A percentile compares a stretch with the other conserved stretches of the same genome.
Conservation (phyloP, 2,888 invertebrate genomes). For the Sphaerophoria rueppellii region DNA sequence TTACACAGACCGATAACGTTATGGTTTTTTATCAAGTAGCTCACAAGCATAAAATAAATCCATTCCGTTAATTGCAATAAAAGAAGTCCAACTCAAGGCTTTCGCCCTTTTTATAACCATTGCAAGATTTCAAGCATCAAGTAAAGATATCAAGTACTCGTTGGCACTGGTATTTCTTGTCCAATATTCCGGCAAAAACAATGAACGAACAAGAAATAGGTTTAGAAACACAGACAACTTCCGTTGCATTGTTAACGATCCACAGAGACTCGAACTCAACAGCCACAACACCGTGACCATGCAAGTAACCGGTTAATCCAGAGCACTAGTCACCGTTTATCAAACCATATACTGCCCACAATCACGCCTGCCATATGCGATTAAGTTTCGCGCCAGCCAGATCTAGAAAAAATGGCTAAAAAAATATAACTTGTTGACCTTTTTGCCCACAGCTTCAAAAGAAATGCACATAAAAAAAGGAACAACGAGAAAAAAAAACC, state of each 20-base stretch:
- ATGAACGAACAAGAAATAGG: not conserved
- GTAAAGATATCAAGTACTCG: conserved; percentile 24
- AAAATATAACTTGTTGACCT: conserved; percentile 66
- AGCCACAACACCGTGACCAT: conserved; percentile 69
- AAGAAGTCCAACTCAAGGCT: not conserved
- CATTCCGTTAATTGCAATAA: too few relatives aligned
- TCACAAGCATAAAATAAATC: too few relatives aligned
- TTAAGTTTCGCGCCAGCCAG: conserved; percentile 59
- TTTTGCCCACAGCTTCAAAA: conserved; percentile 61
- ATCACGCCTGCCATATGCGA: conserved; percentile 46
- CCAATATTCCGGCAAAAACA: not conserved
- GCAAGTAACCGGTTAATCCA: conserved; percentile 70
- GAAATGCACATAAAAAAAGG: conserved; percentile 18
- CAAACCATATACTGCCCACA: conserved; percentile 37
- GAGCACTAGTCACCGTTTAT: conserved; percentile 64
- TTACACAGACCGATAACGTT: too few relatives aligned
- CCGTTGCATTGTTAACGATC: conserved; percentile 66
- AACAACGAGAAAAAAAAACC: not conserved
- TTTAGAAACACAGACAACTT: conserved; percentile 49
- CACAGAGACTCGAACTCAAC: conserved; percentile 48
- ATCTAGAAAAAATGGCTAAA: conserved; percentile 39
- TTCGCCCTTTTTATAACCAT: conserved; percentile 50
- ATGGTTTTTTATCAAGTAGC: too few relatives aligned
- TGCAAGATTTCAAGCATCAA: conserved; percentile 14
- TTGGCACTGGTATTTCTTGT: not conserved